These are phyloP conservation scores for Neomonachus schauinslandi DNA, from an alignment of 2,113 vertebrate species.

Conservation along the genomic window DNA sequence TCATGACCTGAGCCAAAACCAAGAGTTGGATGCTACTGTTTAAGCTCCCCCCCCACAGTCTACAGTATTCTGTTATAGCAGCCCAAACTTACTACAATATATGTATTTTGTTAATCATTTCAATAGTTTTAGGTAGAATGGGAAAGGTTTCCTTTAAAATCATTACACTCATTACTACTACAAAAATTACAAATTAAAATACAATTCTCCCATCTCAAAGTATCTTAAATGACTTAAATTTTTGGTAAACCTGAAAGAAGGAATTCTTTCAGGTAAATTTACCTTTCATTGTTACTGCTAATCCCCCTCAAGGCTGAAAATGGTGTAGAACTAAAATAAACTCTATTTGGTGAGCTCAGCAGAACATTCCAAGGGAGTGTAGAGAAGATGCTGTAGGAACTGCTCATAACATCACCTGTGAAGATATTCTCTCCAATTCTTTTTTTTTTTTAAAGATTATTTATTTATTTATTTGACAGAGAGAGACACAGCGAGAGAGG, in stretches of 20 bases:
- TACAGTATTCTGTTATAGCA: neutral
- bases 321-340: neutral
- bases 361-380: neutral
- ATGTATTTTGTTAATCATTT: neutral
- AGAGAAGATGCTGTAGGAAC: neutral
- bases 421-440: neutral
- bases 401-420: neutral
- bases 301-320: neutral
- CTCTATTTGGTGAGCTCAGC: neutral
- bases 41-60: neutral
- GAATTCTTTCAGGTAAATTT: neutral
- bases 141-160: neutral
- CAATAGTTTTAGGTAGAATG: neutral
- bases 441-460: too few species aligned
- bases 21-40: too few species aligned
- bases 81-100: neutral
- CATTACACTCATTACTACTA: neutral
- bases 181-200: neutral
- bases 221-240: neutral
- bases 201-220: neutral
- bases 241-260: neutral
- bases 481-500: too few species aligned
- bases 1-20: too few species aligned
- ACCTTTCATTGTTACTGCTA: neutral
- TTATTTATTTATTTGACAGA: too few species aligned